phyloP scores from a whole-genome alignment of 2,797 vertebrate species.

The Lithobates sylvaticus region DNA sequence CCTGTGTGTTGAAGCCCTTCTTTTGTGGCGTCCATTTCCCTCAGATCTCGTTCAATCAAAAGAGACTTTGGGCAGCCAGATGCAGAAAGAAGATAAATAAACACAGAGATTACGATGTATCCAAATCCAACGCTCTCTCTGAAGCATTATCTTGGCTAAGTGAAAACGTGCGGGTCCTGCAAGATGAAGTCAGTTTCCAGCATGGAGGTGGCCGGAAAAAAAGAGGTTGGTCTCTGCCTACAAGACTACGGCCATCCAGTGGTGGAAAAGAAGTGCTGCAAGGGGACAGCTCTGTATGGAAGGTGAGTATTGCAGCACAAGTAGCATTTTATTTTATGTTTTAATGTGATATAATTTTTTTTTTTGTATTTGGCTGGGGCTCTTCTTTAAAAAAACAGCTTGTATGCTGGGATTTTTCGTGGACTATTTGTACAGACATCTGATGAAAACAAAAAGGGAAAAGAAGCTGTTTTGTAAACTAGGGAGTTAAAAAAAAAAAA shows the following conservation, averaged over 20 bases:
- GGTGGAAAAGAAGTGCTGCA: too few relatives aligned
- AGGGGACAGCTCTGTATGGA: not conserved
- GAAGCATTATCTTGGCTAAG: conserved; percentile 50
- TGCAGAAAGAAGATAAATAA: conserved; percentile 48
- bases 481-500: conserved; percentile 33
- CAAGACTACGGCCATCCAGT: too few relatives aligned
- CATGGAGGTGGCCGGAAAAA: not conserved
- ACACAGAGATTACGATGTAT: conserved; percentile 22
- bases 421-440: too few relatives aligned
- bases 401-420: too few relatives aligned
- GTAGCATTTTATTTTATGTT: too few relatives aligned
- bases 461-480: conserved; percentile 53
- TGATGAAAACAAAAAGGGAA: too few relatives aligned
- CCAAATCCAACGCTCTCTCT: conserved; percentile 44
- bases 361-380: not conserved
- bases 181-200: conserved; percentile 53
- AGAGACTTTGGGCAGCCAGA: conserved; percentile 10
- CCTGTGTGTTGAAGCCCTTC: conserved; percentile 22
- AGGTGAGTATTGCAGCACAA: too few relatives aligned
- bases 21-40: conserved; percentile 15
- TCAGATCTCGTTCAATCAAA: conserved; percentile 45
- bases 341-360: not conserved
- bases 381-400: conserved; percentile 8
- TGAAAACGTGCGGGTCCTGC: conserved; percentile 44
- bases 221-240: too few relatives aligned